Evolutionary conservation across 2,888 invertebrate species (phyloP), one percentile per base, ranked within the genome.

Genomic region (Catocala fraxini): DNA sequence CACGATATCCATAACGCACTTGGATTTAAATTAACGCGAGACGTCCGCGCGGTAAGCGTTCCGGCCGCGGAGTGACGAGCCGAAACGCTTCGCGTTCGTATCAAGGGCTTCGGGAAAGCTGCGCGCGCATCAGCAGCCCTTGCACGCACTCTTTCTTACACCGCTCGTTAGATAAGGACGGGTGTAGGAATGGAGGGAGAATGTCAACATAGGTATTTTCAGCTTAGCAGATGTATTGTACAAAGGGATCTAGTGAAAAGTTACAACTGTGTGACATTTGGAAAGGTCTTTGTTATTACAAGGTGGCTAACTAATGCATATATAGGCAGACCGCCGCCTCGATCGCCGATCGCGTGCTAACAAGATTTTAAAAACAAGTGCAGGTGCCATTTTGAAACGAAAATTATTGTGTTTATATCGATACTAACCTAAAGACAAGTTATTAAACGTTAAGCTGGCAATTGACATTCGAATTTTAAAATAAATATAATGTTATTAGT

Each of bases 41-140:
- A 88, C 92, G 80, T 83, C 92, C 92, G 91, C 91, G 67, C 89
- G 70, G 87, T 73, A 82, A 88, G 89, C 79, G 70, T 75, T 79
- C 84, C 83, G 76, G 71, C 84, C 87, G 88, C 92, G 90, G 90
- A 93, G 89, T 93, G 89, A 72, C 43, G 75, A 58, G 33, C 6
- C 59, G 46, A 34, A 59, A 6, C 52, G 39, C 45, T 48, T 47
- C 51, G 51, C 63, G 60, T 43, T 56, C 66, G 63, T 56, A 59
- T 67, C 71, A 68, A 76, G 77, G 71, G 71, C 10, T 71, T 68
- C 63, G 71, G 75, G 73, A 75, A 73, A 73, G 76, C 77, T 83
- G 85, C 87, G 86, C 71, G 80, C 85, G 86, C 86, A 80, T 71
- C 64, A 65, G 56, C 63, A 73, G 77, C 80, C 79, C 80, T 73